phyloP scores from a whole-genome alignment of 2,113 vertebrate species.

The Mus musculus region GRCm39 chr11:32417001-32417500 shows the following conservation, averaged over 20 bases:
- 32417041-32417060: not conserved
- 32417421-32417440: not conserved
- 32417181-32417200: conserved; percentile 3
- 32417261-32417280: not conserved
- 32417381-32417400: not conserved
- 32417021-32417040: not conserved
- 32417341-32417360: conserved; percentile 19
- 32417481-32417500: not conserved
- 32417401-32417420: not conserved
- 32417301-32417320: not conserved
- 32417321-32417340: not conserved
- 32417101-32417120: not conserved
- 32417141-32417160: not conserved
- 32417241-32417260: not conserved
- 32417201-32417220: not conserved
- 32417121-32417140: not conserved
- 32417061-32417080: conserved; percentile 14
- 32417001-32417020: not conserved
- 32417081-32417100: not conserved
- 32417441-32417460: not conserved
- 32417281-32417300: not conserved
- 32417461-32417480: not conserved
- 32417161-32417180: not conserved
- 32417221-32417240: not conserved
- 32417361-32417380: not conserved